Conservation (phyloP, 2,797 vertebrate species). For the Lagorchestes hirsutus region DNA sequence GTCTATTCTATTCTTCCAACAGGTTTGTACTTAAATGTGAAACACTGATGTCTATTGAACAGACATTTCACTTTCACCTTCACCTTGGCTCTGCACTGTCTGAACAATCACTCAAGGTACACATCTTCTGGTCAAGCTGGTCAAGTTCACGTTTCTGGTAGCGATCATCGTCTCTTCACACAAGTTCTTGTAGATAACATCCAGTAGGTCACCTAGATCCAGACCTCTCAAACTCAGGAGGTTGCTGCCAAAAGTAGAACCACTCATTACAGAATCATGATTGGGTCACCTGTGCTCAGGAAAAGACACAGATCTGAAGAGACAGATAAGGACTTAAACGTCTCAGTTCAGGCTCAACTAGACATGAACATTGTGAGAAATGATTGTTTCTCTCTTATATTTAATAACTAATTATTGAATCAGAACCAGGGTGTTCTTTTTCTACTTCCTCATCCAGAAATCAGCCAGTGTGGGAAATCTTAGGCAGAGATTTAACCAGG, state of each 20-base stretch:
- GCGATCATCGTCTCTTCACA: background rate
- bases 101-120: background rate
- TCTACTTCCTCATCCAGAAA: no score
- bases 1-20: background rate
- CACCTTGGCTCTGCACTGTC: background rate
- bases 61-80: background rate
- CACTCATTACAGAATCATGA: background rate
- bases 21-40: background rate
- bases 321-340: background rate
- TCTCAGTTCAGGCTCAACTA: background rate
- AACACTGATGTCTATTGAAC: background rate
- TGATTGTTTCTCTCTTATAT: no score
- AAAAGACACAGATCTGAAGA: background rate
- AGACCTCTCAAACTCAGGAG: background rate
- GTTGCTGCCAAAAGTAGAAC: background rate
- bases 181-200: background rate
- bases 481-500: no score
- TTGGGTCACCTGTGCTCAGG: background rate
- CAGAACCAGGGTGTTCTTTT: no score
- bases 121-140: background rate
- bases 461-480: no score
- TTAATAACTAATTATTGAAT: no score
- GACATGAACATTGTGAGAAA: background rate
- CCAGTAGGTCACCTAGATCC: background rate
- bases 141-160: background rate